Base-by-base conservation (phyloP, 2,113 vertebrate genomes). In the Nothoprocta pentlandii region DNA sequence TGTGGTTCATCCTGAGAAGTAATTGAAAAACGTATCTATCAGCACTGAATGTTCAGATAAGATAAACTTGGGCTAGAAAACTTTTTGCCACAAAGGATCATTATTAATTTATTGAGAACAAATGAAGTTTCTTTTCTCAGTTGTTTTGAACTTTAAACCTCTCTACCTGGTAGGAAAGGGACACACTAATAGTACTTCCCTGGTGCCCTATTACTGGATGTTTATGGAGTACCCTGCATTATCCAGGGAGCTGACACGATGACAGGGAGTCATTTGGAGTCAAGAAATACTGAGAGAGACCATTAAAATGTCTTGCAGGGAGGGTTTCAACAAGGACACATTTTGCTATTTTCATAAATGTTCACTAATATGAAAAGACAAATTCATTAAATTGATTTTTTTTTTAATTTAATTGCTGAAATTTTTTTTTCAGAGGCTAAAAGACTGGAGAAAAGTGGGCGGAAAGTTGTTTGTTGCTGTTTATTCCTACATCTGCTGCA, bases 81-180 rank as follows among this genome's bases (percentile, higher is more conserved):
- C 92, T 95, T 96, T 78, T 82, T 42, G 42, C 77, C 71, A 14
- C 62, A 76, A 85, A 97, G 91, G 86, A 93, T 97, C 97, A 97
- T 98, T 97, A 98, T 97, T 98, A 98, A 98, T 98, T 98, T 97
- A 98, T 98, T 95, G 96, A 97, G 96, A 98, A 96, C 97, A 98
- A 98, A 97, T 97, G 95, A 98, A 98, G 92, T 98, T 98, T 96
- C 97, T 97, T 97, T 95, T 95, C 97, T 97, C 87, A 62, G 94
- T 98, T 98, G 96, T 98, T 98, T 97, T 97, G 97, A 98, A 98
- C 98, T 98, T 98, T 98, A 98, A 97, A 98, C 98, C 97, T 97
- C 91, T 83, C 76, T 97, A 97, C 96, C 97, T 92, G 36, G 90
- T 97, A 98, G 97, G 96, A 98, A 92, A 97, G 97, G 97, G 97